phyloP scores from a whole-genome alignment of 53 echinoderm and acorn worm genomes.

The Holothuria scabra region DNA sequence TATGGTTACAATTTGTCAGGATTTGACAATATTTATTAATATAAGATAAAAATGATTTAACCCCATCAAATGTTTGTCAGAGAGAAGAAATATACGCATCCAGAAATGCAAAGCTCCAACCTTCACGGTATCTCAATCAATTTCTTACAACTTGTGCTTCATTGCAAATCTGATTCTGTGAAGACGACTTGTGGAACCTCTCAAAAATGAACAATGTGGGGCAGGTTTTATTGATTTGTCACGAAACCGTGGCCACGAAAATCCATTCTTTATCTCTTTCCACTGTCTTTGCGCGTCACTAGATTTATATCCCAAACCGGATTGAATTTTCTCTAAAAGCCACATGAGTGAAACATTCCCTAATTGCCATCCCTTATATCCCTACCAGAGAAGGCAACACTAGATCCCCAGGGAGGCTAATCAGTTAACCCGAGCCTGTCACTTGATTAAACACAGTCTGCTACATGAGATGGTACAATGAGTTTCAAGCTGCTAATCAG shows the following conservation, averaged over 20 bases:
- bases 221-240: conserved; percentile 29
- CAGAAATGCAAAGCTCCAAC: too few species aligned
- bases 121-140: too few species aligned
- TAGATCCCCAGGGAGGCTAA: conserved; percentile 27
- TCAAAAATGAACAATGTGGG: not conserved
- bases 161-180: too few species aligned
- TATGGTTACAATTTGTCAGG: not conserved
- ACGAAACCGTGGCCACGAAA: not conserved
- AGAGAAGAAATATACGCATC: not conserved
- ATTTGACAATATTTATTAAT: conserved; percentile 26
- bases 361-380: conserved; percentile 31
- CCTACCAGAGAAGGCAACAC: conserved; percentile 19
- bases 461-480: conserved; percentile 9
- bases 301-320: conserved; percentile 6
- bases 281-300: conserved; percentile 1
- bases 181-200: too few species aligned
- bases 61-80: not conserved
- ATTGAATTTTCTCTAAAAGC: conserved; percentile 37
- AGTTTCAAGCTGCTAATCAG: not conserved
- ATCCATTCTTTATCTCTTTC: conserved; percentile 8
- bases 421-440: conserved; percentile 21
- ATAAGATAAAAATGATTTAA: conserved; percentile 1
- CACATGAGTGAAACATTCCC: conserved; percentile 37
- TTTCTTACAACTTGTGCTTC: too few species aligned
- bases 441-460: conserved; percentile 39